phyloP scores from a whole-genome alignment of 2,113 vertebrate genomes.

The Carassius auratus region DNA sequence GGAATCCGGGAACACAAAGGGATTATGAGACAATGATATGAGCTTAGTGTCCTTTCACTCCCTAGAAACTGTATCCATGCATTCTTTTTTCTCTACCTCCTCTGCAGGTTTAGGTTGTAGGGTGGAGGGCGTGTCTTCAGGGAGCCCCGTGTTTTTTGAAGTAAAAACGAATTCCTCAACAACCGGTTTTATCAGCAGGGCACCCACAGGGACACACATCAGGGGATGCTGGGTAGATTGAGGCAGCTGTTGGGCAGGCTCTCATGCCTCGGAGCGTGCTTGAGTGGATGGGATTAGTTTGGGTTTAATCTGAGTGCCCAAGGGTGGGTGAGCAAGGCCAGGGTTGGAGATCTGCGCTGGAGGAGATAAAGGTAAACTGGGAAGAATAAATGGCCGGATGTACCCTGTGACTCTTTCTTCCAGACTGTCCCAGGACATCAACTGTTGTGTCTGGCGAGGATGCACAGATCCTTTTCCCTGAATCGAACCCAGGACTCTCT shows the following conservation, averaged over 20 bases:
- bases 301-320: constrained; percentile 67
- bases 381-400: not conserved
- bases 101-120: not conserved
- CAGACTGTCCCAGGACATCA: not conserved
- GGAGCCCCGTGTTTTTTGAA: constrained; percentile 6
- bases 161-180: not conserved
- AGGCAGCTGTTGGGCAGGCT: constrained; percentile 13
- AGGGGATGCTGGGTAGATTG: constrained; percentile 5
- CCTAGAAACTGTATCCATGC: not conserved
- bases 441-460: constrained; percentile 8
- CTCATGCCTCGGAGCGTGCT: constrained; percentile 3
- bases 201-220: constrained; percentile 26
- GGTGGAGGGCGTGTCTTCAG: not conserved
- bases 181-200: constrained; percentile 31
- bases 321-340: constrained; percentile 41
- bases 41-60: constrained; percentile 12
- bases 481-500: constrained; percentile 3
- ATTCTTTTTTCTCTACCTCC: not conserved
- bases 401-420: not conserved
- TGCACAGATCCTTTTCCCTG: not conserved
- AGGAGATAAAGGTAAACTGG: constrained; percentile 59
- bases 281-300: constrained; percentile 70
- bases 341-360: constrained; percentile 62
- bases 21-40: constrained; percentile 36
- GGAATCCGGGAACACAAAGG: constrained; percentile 36